Percentiles rank a stretch among this genome's conserved stretches.
phyloP scores from a whole-genome alignment of 2,888 invertebrate genomes.

The Epistrophella euchroma region DNA sequence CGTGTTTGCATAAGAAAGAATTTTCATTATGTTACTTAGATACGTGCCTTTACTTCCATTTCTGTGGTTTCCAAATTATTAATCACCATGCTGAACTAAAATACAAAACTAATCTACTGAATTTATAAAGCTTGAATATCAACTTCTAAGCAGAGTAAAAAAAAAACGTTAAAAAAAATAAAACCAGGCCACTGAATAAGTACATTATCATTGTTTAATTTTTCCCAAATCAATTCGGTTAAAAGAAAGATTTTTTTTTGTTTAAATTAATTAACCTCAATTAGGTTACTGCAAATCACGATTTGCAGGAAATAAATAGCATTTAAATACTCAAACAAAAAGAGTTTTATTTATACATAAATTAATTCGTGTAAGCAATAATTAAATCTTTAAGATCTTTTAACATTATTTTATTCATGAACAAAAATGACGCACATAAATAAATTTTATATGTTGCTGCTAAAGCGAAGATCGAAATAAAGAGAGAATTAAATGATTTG shows the following conservation, averaged over 20 bases:
- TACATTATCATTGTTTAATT: slow-evolving; percentile 8
- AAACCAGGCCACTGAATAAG: slow-evolving; percentile 24
- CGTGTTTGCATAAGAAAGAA: neutral
- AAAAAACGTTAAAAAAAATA: neutral
- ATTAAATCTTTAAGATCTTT: neutral
- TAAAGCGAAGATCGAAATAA: neutral
- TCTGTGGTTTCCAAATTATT: neutral
- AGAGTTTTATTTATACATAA: neutral
- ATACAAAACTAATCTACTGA: neutral
- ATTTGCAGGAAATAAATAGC: neutral
- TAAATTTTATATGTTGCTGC: neutral
- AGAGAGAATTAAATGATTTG: slow-evolving; percentile 5
- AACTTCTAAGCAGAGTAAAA: neutral
- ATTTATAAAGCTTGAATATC: neutral
- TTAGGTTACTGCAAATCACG: neutral
- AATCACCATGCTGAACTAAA: neutral
- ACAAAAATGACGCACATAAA: neutral
- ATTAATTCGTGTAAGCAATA: neutral
- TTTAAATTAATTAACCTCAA: slow-evolving; percentile 22
- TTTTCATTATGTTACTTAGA: neutral
- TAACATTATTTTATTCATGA: neutral
- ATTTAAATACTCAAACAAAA: neutral
- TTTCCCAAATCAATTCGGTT: slow-evolving; percentile 25
- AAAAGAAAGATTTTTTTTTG: neutral
- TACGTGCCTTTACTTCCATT: neutral